A percentile compares a stretch with the other conserved stretches of the same genome.
Evolutionary conservation across 2,797 vertebrate genomes (phyloP).

Genomic region (Gorsachius magnificus): DNA sequence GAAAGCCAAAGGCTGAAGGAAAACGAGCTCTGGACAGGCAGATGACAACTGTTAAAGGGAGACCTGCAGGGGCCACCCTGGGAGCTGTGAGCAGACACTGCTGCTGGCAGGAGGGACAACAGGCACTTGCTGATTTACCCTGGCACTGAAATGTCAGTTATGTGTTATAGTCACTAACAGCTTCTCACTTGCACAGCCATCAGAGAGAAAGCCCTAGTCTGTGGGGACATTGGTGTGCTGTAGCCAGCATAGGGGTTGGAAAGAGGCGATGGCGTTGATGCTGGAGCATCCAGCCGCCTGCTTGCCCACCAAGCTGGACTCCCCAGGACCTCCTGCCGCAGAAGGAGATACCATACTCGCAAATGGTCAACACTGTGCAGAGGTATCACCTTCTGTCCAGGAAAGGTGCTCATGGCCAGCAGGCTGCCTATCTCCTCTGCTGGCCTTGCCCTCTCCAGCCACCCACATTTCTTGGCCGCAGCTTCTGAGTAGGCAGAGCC

Average conservation of each 20-base stretch:
- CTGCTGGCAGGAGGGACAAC: not conserved
- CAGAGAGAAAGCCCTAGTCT: not conserved
- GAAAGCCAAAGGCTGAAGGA: not conserved
- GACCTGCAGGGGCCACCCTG: not conserved
- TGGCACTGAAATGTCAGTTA: not conserved
- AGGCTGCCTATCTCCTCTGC: not conserved
- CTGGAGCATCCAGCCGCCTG: not conserved
- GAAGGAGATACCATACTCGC: not conserved
- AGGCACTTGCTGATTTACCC: not conserved
- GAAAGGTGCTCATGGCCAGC: not conserved
- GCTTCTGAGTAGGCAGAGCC: not conserved
- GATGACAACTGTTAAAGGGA: not conserved
- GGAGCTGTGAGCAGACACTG: fast-evolving
- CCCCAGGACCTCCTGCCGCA: not conserved
- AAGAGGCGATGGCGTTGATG: not conserved
- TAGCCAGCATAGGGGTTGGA: not conserved
- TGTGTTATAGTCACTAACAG: not conserved
- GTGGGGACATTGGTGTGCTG: fast-evolving
- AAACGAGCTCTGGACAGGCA: not conserved
- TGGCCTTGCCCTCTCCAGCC: not conserved
- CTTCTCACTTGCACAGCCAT: not conserved
- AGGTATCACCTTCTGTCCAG: not conserved
- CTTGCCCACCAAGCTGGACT: not conserved
- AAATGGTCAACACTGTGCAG: fast-evolving
- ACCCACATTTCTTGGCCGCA: not conserved